Conservation (phyloP, 2,888 invertebrate species). For the Protodeltote pygarga region DNA sequence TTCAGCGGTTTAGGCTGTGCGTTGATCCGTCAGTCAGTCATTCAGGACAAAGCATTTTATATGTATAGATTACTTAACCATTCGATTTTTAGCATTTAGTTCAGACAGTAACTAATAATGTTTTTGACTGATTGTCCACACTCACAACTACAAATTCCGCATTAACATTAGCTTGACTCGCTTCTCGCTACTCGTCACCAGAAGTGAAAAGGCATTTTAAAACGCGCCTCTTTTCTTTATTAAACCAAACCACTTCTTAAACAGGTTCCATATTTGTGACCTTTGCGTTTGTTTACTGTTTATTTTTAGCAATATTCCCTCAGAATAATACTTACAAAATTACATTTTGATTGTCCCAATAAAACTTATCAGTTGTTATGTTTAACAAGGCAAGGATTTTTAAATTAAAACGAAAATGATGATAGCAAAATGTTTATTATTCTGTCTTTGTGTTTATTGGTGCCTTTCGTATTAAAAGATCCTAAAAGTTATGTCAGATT, state of each 20-base stretch:
- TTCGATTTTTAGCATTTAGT: too few relatives aligned
- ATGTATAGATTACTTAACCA: too few relatives aligned
- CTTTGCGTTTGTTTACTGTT: conserved; percentile 75
- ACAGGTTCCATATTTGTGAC: conserved; percentile 70
- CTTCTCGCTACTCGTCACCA: not conserved
- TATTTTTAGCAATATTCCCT: conserved; percentile 67
- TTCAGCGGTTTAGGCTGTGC: too few relatives aligned
- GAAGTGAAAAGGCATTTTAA: not conserved
- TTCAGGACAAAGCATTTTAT: too few relatives aligned
- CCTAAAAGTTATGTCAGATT: conserved; percentile 14
- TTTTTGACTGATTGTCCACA: too few relatives aligned
- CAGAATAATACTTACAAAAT: conserved; percentile 56
- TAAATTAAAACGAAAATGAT: conserved; percentile 14
- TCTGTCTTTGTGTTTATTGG: conserved; percentile 19
- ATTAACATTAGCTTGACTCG: too few relatives aligned
- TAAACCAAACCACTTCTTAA: conserved; percentile 48
- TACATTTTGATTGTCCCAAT: conserved; percentile 49
- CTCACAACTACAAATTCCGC: too few relatives aligned
- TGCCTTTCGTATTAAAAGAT: conserved; percentile 10
- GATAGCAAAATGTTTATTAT: conserved; percentile 15
- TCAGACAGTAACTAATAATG: too few relatives aligned
- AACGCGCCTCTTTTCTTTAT: conserved; percentile 49
- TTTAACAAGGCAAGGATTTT: conserved; percentile 16
- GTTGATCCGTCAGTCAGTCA: too few relatives aligned
- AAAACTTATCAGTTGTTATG: conserved; percentile 47